A percentile compares a stretch with the other conserved stretches of the same genome.
phyloP scores from a whole-genome alignment of 2,113 vertebrate species.

The Oophaga pumilio region DNA sequence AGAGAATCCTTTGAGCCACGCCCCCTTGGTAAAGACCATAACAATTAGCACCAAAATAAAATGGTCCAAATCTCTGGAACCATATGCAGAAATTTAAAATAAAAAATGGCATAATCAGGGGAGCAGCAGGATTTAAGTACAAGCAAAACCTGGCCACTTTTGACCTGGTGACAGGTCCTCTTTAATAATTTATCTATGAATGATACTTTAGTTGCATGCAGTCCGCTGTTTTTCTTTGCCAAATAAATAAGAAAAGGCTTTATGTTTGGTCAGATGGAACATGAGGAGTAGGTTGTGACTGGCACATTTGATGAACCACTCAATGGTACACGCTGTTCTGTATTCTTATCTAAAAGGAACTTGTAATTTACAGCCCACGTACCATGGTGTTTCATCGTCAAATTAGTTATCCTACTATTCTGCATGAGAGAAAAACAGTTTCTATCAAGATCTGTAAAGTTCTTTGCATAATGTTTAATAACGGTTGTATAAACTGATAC shows the following conservation, averaged over 20 bases:
- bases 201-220: not conserved
- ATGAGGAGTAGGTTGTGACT: slow-evolving; percentile 52
- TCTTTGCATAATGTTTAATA: not conserved
- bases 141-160: too few species aligned
- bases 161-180: too few species aligned
- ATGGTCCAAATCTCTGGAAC: too few species aligned
- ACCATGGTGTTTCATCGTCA: slow-evolving; percentile 18
- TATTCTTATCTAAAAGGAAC: slow-evolving; percentile 29
- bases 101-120: too few species aligned
- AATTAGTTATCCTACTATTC: slow-evolving; percentile 15
- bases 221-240: not conserved
- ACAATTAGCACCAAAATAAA: too few species aligned
- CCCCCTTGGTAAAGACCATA: too few species aligned
- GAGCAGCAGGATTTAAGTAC: too few species aligned
- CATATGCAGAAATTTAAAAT: too few species aligned
- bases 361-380: slow-evolving; percentile 51
- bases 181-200: not conserved
- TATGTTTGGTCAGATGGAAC: slow-evolving; percentile 49
- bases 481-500: not conserved
- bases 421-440: not conserved
- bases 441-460: not conserved
- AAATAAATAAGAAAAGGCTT: not conserved
- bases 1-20: too few species aligned
- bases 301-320: slow-evolving; percentile 51
- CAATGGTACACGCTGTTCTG: slow-evolving; percentile 41